These are phyloP conservation scores for Nephila pilipes DNA, from an alignment of 1,140 invertebrate species.

Conservation along the genomic window DNA sequence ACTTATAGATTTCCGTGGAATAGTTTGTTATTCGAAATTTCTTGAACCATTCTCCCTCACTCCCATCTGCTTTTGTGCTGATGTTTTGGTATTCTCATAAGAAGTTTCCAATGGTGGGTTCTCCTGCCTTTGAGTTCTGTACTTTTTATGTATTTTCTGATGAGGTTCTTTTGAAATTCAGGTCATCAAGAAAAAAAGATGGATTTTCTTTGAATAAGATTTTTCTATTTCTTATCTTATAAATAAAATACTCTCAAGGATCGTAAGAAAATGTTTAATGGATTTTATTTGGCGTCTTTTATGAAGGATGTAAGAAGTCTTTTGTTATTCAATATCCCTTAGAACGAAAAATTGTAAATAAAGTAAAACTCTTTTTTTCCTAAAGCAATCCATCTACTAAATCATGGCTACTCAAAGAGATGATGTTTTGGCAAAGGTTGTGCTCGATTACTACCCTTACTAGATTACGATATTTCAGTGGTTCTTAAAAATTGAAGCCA, in stretches of 20 bases:
- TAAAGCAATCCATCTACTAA: too few relatives aligned
- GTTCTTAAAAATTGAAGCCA: too few relatives aligned
- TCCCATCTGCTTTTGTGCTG: not conserved
- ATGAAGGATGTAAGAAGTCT: not conserved
- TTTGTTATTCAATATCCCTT: not conserved
- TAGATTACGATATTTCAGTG: too few relatives aligned
- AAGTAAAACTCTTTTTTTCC: too few relatives aligned
- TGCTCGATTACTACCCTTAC: too few relatives aligned
- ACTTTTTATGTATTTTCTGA: not conserved
- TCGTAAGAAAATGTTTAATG: not conserved
- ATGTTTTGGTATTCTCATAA: not conserved
- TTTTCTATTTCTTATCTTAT: not conserved
- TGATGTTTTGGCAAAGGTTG: too few relatives aligned
- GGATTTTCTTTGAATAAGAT: constrained; percentile 10
- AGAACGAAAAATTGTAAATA: too few relatives aligned
- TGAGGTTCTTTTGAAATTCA: not conserved
- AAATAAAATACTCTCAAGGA: not conserved
- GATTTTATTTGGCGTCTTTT: not conserved
- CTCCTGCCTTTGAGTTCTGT: not conserved
- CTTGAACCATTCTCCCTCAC: not conserved
- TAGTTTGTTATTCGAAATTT: not conserved
- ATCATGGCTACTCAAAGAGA: too few relatives aligned
- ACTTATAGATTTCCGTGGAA: not conserved
- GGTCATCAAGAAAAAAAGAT: not conserved
- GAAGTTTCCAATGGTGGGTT: not conserved